Percentiles rank a stretch among this genome's conserved stretches.
Evolutionary conservation across 1,140 invertebrate species (phyloP).

Genomic region (Globodera rostochiensis): DNA sequence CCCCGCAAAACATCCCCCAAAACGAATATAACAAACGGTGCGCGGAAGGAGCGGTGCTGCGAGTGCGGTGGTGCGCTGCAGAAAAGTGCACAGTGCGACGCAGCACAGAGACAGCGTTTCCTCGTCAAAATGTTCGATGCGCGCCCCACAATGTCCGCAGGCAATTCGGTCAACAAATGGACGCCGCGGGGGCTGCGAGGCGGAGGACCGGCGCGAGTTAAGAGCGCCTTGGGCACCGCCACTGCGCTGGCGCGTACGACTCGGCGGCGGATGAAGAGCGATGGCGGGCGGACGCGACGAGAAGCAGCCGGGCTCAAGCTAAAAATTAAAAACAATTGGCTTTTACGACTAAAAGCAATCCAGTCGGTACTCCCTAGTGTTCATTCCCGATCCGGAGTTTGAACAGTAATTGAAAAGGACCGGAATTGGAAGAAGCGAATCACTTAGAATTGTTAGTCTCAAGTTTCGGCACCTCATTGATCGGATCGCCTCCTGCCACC

Average conservation of each 20-base stretch:
- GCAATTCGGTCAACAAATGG: slow-evolving; percentile 70
- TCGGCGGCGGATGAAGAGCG: slow-evolving; percentile 14
- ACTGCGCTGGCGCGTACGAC: slow-evolving; percentile 11
- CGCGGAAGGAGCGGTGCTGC: slow-evolving; percentile 89
- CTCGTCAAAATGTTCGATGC: slow-evolving; percentile 88
- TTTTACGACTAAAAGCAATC: too few species aligned
- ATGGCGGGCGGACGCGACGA: slow-evolving; percentile 16
- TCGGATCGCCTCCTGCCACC: not conserved
- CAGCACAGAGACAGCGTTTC: slow-evolving; percentile 93
- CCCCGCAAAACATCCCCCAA: too few species aligned
- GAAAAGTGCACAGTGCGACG: slow-evolving; percentile 88
- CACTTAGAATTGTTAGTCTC: not conserved
- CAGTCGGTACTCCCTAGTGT: too few species aligned
- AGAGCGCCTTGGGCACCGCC: not conserved
- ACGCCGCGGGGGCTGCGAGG: not conserved
- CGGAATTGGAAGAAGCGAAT: not conserved
- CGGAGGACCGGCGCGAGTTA: not conserved
- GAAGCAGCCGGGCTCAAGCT: not conserved
- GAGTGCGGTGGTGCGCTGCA: slow-evolving; percentile 87
- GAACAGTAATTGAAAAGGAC: too few species aligned
- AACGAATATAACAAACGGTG: slow-evolving; percentile 75
- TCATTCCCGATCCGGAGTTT: too few species aligned
- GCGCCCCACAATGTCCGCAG: slow-evolving; percentile 70
- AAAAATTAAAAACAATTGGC: not conserved
- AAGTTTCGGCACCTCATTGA: not conserved